A percentile compares a stretch with the other conserved stretches of the same genome.
Conservation (phyloP, 53 echinoderm and acorn worm genomes). For the Holothuria leucospilota region DNA sequence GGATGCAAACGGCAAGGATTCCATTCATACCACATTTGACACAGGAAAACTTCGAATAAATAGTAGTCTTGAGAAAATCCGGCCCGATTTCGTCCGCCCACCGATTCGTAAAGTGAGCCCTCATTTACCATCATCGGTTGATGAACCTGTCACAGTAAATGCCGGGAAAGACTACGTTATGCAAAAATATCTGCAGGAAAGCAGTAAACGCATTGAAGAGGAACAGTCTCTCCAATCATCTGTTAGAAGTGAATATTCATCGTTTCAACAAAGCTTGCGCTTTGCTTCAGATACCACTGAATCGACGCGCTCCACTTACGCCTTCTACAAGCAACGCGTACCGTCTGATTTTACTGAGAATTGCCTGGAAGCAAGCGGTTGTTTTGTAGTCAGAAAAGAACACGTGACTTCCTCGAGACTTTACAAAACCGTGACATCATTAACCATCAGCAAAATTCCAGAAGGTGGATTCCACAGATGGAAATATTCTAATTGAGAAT, state of each 20-base stretch:
- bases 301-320: background rate
- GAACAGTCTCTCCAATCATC: background rate
- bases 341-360: slow-evolving; percentile 54
- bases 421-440: slow-evolving; percentile 61
- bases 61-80: slow-evolving; percentile 75
- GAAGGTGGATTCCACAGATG: slow-evolving; percentile 59
- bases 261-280: background rate
- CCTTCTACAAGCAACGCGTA: slow-evolving; percentile 37
- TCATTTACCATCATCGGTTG: background rate
- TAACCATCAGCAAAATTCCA: slow-evolving; percentile 80
- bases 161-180: slow-evolving; percentile 60
- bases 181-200: slow-evolving; percentile 52
- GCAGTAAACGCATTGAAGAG: background rate
- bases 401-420: slow-evolving; percentile 71
- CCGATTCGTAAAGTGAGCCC: slow-evolving; percentile 26
- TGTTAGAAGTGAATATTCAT: slow-evolving; percentile 16
- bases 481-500: slow-evolving; percentile 46
- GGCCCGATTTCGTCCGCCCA: slow-evolving; percentile 55
- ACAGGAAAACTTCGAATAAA: slow-evolving; percentile 70
- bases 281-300: slow-evolving; percentile 26
- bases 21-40: slow-evolving; percentile 45
- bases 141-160: background rate
- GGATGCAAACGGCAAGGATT: background rate
- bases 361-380: slow-evolving; percentile 57
- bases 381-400: slow-evolving; percentile 79